Evolutionary conservation across 1,140 invertebrate species (phyloP), one percentile per base, ranked within the genome.

Genomic region (Drosophila tropicalis): DNA sequence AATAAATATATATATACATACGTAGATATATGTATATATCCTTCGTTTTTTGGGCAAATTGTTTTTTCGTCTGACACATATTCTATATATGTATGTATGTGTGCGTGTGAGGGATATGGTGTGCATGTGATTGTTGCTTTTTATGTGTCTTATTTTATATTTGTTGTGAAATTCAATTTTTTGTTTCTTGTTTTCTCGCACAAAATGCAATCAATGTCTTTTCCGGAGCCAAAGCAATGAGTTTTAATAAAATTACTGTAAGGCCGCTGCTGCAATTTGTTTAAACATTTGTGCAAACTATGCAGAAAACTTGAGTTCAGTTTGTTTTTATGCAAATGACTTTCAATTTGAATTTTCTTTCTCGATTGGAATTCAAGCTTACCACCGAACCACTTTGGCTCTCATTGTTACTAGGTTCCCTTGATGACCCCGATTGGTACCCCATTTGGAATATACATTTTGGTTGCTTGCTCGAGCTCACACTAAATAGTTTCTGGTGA

Each of bases 241-340:
- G 65, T 84, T 84, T 84, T 77, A 81, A 85, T 81, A 86, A 81
- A 86, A 84, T 84, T 84, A 81, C 81, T 74, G 51, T 62, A 58
- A 13, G 22, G 51, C 19, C 47, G n/a, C 19, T 55, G 12, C 47
- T 19, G 68, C 62, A 71, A 61, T 68, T 55, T 69, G 67, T 54
- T 83, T 79, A 79, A 83, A 72, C 72, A 76, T 72, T 82, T 83
- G 55, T 67, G 76, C 64, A 66, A 44, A 47, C 63, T 64, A 56
- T 51, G 67, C 70, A 67, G 17, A 60, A 67, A 51, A 41, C 62
- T 62, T 22, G 36, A 29, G 29, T 62, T 22, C 47, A 67, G 34
- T 83, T 79, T 54, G 67, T 51, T 85, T 81, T 76, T 64, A 79
- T 76, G 68, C 72, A 83, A 79, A 79, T 72, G 56, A 51, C 39